Evolutionary conservation across 2,797 vertebrate species (phyloP), one percentile per base, ranked within the genome.

Genomic region (Labroides dimidiatus): DNA sequence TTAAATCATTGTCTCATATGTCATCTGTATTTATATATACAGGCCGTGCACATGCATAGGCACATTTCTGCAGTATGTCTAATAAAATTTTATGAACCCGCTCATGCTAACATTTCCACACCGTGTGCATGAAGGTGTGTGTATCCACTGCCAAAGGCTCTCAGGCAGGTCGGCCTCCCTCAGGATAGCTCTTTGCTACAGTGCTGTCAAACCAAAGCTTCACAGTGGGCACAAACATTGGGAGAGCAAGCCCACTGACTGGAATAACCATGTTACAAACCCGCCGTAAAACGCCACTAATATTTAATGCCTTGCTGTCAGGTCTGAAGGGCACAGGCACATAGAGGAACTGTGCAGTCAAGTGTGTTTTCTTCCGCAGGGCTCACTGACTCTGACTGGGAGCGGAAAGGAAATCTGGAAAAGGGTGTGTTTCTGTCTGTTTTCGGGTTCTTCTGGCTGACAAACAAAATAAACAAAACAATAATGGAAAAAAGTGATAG

Each of bases 221-320:
- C 51, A 42, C 49, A 61, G 66, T 59, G 70, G 69, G 64, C 73
- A 66, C 33, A 76, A 67, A 78, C 75, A 70, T 44, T 27, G 68
- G 49, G 56, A 77, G 74, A 65, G 56, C 59, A 61, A 82, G 72
- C 55, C 71, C 64, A 83, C 81, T 83, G 84, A 86, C 85, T 86
- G 87, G 87, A 91, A 91, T 89, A 77, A 92, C 85, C 83, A 76
- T 50, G 87, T 81, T 89, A 90, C 86, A 89, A 87, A 85, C 86
- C 81, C 52, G 70, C 79, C 54, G 69, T 84, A 80, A 90, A 92
- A 87, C 64, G 60, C 42, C 69, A 89, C 81, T 82, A 89, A 89
- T 90, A 89, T 92, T 89, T 89, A 89, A 90, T 85, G 84, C 75
- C 85, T 86, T 63, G 78, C 84, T 90, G 90, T 90, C 89, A 87